A percentile compares a stretch with the other conserved stretches of the same genome.
phyloP scores from a whole-genome alignment of 2,113 vertebrate species.

The Penelope pileata region DNA sequence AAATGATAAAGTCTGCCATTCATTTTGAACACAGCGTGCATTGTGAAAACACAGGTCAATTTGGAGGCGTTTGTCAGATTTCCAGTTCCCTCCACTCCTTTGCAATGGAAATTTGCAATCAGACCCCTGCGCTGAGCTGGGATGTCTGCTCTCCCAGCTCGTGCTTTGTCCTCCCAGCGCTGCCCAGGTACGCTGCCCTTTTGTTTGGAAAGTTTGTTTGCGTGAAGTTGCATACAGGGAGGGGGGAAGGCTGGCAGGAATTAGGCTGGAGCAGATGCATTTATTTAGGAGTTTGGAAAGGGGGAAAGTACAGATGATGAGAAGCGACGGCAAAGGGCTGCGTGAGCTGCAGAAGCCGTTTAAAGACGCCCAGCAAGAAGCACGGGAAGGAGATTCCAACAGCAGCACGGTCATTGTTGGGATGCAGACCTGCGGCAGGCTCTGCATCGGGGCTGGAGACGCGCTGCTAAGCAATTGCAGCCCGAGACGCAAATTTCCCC shows the following conservation, averaged over 20 bases:
- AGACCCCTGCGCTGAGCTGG: conserved; percentile 45
- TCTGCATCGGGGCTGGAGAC: conserved; percentile 12
- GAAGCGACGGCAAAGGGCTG: background rate
- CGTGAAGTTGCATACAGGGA: background rate
- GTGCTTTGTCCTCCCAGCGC: background rate
- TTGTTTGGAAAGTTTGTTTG: conserved; percentile 52
- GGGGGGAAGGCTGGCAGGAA: background rate
- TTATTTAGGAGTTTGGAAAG: conserved; percentile 29
- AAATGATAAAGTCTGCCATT: conserved; percentile 76
- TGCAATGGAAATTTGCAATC: conserved; percentile 77
- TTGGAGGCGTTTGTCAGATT: conserved; percentile 69
- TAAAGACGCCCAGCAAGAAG: conserved; percentile 5
- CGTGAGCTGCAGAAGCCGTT: background rate
- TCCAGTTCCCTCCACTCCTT: conserved; percentile 63
- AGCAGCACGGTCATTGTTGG: conserved; percentile 57
- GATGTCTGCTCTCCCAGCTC: conserved; percentile 28
- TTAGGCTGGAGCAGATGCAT: background rate
- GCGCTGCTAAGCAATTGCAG: conserved; percentile 38
- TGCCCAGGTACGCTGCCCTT: conserved; percentile 40
- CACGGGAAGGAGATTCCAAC: conserved; percentile 48
- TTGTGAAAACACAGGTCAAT: conserved; percentile 73
- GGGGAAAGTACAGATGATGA: conserved; percentile 16
- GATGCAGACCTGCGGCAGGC: conserved; percentile 56
- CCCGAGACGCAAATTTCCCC: conserved; percentile 15
- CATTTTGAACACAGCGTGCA: conserved; percentile 62